Percentiles rank a stretch among this genome's conserved stretches.
phyloP scores from a whole-genome alignment of 1,140 invertebrate genomes.

The Centruroides sculpturatus region DNA sequence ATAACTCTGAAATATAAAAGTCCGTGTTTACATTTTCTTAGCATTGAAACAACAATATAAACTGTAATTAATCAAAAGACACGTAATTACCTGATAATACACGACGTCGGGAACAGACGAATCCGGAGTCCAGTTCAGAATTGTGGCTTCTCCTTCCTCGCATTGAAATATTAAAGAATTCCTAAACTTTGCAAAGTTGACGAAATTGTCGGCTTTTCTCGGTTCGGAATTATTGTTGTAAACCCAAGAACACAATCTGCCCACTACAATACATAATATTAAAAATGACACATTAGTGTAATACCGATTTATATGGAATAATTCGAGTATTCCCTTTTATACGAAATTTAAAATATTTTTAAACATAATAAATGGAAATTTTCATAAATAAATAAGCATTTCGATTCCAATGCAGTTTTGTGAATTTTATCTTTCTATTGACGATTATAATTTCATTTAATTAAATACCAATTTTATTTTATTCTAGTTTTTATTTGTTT shows the following conservation, averaged over 20 bases:
- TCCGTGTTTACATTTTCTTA: not conserved
- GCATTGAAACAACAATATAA: not conserved
- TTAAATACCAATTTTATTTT: too few relatives aligned
- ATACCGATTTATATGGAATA: too few relatives aligned
- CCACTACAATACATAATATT: slow-evolving; percentile 34
- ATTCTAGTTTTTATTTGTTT: too few relatives aligned
- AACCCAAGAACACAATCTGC: slow-evolving; percentile 56
- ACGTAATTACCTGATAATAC: slow-evolving; percentile 66
- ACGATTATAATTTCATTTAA: too few relatives aligned
- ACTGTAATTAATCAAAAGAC: too few relatives aligned
- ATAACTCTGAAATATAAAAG: slow-evolving; percentile 51
- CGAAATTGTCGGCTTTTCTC: slow-evolving; percentile 59
- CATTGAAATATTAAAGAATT: slow-evolving; percentile 51
- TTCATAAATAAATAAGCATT: too few relatives aligned
- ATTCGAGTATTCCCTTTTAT: too few relatives aligned
- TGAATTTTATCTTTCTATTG: too few relatives aligned
- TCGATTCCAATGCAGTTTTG: too few relatives aligned
- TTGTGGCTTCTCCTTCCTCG: slow-evolving; percentile 36
- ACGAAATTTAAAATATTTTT: too few relatives aligned
- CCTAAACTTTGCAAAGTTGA: slow-evolving; percentile 67
- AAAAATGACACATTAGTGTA: too few relatives aligned
- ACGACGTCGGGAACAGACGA: slow-evolving; percentile 78
- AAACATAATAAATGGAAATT: too few relatives aligned
- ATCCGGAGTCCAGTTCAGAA: slow-evolving; percentile 70
- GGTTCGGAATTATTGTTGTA: slow-evolving; percentile 47